These are phyloP conservation scores for Dinothrombium tinctorium DNA, from an alignment of 1,140 invertebrate species.

Conservation along the genomic window DNA sequence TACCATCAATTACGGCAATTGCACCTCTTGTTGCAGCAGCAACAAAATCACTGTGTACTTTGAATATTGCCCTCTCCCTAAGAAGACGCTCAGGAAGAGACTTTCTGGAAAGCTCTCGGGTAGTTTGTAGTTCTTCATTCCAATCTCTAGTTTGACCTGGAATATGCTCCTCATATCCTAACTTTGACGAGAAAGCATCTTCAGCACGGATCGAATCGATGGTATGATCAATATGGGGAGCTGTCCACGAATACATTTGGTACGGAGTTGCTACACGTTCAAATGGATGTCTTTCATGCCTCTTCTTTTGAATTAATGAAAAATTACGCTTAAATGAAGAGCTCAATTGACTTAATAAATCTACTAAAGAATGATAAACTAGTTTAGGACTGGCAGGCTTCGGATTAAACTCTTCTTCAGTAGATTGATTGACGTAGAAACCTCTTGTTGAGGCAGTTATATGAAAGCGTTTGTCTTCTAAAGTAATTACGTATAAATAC, in stretches of 20 bases:
- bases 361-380: conserved; percentile 84
- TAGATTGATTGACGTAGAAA: conserved; percentile 80
- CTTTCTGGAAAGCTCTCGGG: conserved; percentile 74
- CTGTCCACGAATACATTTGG: conserved; percentile 35
- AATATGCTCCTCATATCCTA: conserved; percentile 97
- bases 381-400: conserved; percentile 67
- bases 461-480: conserved; percentile 90
- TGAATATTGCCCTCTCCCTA: conserved; percentile 89
- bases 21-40: conserved; percentile 85
- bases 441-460: conserved; percentile 83
- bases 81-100: conserved; percentile 78
- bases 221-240: conserved; percentile 70
- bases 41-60: conserved; percentile 91
- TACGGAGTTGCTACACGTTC: conserved; percentile 91
- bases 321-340: conserved; percentile 83
- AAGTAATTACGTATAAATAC: conserved; percentile 78
- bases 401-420: conserved; percentile 84
- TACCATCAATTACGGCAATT: conserved; percentile 94
- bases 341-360: conserved; percentile 69
- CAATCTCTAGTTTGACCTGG: conserved; percentile 96
- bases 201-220: conserved; percentile 91
- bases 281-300: conserved; percentile 69
- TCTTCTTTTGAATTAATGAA: conserved; percentile 62
- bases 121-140: conserved; percentile 98
- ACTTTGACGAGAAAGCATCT: conserved; percentile 88